Evolutionary conservation across 2,888 invertebrate species (phyloP).

Genomic region (Acholoe squamosa): DNA sequence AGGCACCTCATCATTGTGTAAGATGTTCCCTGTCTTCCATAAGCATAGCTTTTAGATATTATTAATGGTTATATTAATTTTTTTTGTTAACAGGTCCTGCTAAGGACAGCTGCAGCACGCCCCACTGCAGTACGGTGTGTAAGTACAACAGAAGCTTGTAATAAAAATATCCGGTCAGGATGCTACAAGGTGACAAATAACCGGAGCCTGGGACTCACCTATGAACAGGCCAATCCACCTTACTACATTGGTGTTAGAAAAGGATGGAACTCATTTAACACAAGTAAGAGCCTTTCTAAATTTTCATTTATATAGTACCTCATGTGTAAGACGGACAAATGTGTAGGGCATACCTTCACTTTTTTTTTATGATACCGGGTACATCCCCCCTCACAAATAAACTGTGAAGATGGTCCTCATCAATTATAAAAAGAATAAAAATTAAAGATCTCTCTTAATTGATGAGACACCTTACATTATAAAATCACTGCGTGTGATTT

Average conservation of each 20-base stretch:
- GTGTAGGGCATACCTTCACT: too few species aligned
- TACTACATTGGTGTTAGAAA: conserved; percentile 84
- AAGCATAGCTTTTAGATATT: background rate
- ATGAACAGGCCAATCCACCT: conserved; percentile 84
- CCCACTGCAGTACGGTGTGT: background rate
- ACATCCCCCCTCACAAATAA: too few species aligned
- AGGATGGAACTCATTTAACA: conserved; percentile 84
- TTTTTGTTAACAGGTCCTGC: background rate
- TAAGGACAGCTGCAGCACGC: background rate
- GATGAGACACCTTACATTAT: too few species aligned
- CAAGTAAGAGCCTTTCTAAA: conserved; percentile 74
- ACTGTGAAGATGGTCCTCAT: too few species aligned
- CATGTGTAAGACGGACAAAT: too few species aligned
- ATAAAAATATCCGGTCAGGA: conserved; percentile 76
- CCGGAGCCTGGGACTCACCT: conserved; percentile 82
- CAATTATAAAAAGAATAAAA: too few species aligned
- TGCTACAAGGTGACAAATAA: conserved; percentile 76
- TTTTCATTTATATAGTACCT: too few species aligned
- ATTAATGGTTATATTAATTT: background rate
- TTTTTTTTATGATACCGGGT: too few species aligned
- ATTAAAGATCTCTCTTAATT: too few species aligned
- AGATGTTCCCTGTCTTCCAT: too few species aligned
- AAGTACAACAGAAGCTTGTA: conserved; percentile 50
- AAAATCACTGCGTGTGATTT: too few species aligned
- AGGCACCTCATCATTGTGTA: too few species aligned